Conservation (phyloP, 2,888 invertebrate species). For the Odontothrips loti region DNA sequence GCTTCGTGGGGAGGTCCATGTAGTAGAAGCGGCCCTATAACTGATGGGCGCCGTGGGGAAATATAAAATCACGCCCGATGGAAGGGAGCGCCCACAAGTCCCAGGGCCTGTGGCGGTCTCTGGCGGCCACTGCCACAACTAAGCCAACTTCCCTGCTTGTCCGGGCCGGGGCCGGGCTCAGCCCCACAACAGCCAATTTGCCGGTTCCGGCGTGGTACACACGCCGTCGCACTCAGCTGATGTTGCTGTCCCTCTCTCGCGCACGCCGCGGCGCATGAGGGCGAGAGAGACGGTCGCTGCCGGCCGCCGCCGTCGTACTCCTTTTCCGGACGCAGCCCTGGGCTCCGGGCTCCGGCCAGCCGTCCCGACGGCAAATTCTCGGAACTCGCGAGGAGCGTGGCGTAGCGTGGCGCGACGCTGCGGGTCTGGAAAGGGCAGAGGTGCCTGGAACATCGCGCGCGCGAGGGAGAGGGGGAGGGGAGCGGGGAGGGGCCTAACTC, state of each 20-base stretch:
- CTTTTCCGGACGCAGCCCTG: background rate
- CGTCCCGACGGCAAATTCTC: background rate
- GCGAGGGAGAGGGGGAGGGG: too few species aligned
- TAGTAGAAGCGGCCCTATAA: too few species aligned
- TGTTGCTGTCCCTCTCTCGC: background rate
- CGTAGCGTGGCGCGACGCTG: background rate
- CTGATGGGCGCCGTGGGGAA: too few species aligned
- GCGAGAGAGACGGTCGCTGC: background rate
- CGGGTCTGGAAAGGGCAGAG: background rate
- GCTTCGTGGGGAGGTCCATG: too few species aligned
- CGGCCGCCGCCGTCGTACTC: background rate
- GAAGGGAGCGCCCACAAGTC: too few species aligned
- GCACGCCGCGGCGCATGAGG: background rate
- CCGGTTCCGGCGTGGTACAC: too few species aligned
- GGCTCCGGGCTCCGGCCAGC: background rate
- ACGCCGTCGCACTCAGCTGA: background rate
- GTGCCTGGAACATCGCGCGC: background rate
- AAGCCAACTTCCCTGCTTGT: background rate
- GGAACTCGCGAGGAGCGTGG: background rate
- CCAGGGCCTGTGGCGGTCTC: too few species aligned
- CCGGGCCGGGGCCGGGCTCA: background rate
- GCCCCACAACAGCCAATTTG: background rate
- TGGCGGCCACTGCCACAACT: too few species aligned
- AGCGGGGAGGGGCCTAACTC: too few species aligned
- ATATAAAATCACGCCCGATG: too few species aligned